Conservation (phyloP, 2,113 vertebrate genomes). For the Callipepla squamata region DNA sequence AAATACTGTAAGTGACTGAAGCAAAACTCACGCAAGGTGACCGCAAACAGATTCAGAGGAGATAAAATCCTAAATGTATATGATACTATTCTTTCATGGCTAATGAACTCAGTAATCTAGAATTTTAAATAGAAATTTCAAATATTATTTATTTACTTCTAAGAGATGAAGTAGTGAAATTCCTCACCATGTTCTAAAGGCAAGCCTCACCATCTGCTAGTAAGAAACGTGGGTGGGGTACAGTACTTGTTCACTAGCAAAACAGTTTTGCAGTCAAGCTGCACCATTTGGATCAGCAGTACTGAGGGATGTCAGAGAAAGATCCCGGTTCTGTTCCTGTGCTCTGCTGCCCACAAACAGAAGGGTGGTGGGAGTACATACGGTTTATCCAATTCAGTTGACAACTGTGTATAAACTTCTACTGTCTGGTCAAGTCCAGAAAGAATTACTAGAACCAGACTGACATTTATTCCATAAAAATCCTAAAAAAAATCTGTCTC, state of each 20-base stretch:
- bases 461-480: not conserved
- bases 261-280: not conserved
- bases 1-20: not conserved
- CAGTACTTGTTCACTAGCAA: conserved; percentile 21
- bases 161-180: conserved; percentile 12
- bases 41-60: not conserved
- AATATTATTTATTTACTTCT: conserved; percentile 42
- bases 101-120: not conserved
- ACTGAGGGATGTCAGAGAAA: conserved; percentile 9
- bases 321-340: not conserved
- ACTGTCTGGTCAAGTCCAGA: conserved; percentile 41
- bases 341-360: not conserved
- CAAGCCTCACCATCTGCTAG: conserved; percentile 40
- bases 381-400: conserved; percentile 17
- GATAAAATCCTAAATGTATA: not conserved
- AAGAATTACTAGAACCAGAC: not conserved
- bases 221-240: not conserved
- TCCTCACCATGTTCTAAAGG: not conserved
- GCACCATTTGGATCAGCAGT: not conserved
- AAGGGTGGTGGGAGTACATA: conserved; percentile 5
- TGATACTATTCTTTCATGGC: not conserved
- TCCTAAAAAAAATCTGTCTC: not conserved
- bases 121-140: conserved; percentile 8
- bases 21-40: not conserved
- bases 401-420: conserved; percentile 45